phyloP scores from a whole-genome alignment of 2,113 vertebrate species.

The Macrotis lagotis region DNA sequence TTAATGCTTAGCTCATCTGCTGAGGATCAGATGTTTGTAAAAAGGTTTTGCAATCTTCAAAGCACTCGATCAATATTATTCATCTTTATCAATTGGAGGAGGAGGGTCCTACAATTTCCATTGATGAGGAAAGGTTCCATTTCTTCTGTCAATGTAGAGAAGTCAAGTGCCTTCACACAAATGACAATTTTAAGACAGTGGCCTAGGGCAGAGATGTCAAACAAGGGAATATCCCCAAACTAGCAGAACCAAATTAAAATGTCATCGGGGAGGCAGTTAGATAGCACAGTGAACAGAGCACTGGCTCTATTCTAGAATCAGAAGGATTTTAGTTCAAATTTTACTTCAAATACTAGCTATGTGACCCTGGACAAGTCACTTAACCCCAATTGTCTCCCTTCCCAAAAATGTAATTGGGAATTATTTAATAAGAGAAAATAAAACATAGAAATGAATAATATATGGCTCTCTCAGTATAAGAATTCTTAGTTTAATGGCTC shows the following conservation, averaged over 20 bases:
- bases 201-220: neutral
- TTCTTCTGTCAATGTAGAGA: neutral
- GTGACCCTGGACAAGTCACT: neutral
- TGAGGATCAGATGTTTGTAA: too few relatives aligned
- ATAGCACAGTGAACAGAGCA: neutral
- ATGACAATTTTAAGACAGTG: neutral
- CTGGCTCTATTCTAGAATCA: neutral
- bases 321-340: neutral
- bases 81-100: too few relatives aligned
- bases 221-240: neutral
- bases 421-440: neutral
- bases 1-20: too few relatives aligned
- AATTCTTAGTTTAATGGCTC: neutral
- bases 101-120: too few relatives aligned
- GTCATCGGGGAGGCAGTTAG: neutral
- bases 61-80: too few relatives aligned
- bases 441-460: too few relatives aligned
- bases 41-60: too few relatives aligned
- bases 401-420: neutral
- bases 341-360: neutral
- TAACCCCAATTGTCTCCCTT: neutral
- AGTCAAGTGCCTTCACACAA: neutral
- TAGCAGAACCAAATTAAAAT: neutral
- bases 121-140: neutral
- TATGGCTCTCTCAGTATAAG: neutral